Conservation (phyloP, 2,113 vertebrate species). For the Lutjanus erythropterus region DNA sequence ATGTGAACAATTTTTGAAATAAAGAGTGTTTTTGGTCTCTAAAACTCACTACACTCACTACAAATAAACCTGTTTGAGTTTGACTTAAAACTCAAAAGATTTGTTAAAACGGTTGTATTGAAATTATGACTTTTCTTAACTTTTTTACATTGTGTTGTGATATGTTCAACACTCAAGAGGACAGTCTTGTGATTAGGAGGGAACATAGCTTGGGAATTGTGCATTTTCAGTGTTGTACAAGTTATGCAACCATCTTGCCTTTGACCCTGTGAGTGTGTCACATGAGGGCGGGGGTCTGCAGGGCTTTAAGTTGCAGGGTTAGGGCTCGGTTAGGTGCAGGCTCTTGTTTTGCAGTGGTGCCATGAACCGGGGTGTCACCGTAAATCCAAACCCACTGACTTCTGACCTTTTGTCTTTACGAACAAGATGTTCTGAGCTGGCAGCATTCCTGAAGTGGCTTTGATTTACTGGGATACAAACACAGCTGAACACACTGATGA, state of each 20-base stretch:
- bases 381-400: conserved; percentile 65
- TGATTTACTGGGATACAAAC: conserved; percentile 53
- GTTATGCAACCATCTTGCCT: conserved; percentile 48
- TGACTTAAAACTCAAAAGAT: too few species aligned
- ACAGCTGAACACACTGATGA: not conserved
- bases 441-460: conserved; percentile 64
- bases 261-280: conserved; percentile 51
- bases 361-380: conserved; percentile 57
- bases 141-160: too few species aligned
- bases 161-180: not conserved
- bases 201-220: not conserved
- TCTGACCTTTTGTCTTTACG: conserved; percentile 71
- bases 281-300: conserved; percentile 34
- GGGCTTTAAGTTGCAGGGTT: conserved; percentile 51
- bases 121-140: too few species aligned
- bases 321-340: too few species aligned
- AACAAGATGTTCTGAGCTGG: conserved; percentile 66
- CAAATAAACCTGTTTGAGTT: too few species aligned
- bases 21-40: too few species aligned
- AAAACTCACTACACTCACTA: too few species aligned
- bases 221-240: conserved; percentile 7
- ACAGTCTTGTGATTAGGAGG: conserved; percentile 17
- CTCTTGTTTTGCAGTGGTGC: conserved; percentile 59
- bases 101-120: too few species aligned
- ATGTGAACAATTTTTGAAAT: too few species aligned